A percentile compares a stretch with the other conserved stretches of the same genome.
Evolutionary conservation across 2,888 invertebrate genomes (phyloP).

Genomic region (Phaonia tiefii): DNA sequence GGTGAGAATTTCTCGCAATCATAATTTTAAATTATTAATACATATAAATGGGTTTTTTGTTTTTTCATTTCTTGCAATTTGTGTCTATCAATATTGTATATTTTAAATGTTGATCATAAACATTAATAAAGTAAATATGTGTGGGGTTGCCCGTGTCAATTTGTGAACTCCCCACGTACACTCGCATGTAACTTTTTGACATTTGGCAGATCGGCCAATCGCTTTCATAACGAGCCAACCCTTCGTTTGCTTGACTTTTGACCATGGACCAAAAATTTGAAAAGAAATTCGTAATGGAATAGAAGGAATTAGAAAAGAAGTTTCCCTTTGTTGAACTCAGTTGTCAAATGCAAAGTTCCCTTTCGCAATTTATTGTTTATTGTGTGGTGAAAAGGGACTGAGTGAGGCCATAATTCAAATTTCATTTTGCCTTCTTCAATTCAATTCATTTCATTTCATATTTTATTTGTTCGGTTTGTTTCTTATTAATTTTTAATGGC

Average conservation of each 20-base stretch:
- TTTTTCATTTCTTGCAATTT: no score
- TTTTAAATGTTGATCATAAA: no score
- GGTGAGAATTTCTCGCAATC: no score
- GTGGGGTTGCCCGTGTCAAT: no score
- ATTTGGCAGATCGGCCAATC: constrained; percentile 1
- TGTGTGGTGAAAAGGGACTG: constrained; percentile 42
- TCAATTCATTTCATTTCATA: no score
- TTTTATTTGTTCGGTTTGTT: constrained; percentile 35
- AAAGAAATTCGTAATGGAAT: constrained; percentile 15
- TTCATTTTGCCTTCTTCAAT: constrained; percentile 31
- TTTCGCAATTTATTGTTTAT: constrained; percentile 33
- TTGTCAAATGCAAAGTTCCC: constrained; percentile 39
- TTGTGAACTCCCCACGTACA: not conserved
- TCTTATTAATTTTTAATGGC: constrained; percentile 60
- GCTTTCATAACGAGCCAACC: constrained; percentile 30
- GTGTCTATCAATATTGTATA: no score
- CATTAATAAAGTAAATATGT: no score
- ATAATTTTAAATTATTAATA: no score
- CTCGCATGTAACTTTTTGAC: not conserved
- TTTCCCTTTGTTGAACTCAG: not conserved
- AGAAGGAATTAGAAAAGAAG: no score
- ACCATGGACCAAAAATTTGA: constrained; percentile 18
- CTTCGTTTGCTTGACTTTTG: constrained; percentile 15
- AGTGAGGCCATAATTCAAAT: constrained; percentile 38
- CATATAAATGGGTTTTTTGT: no score